Conservation (phyloP, 2,113 vertebrate species). For the Ranitomeya variabilis region DNA sequence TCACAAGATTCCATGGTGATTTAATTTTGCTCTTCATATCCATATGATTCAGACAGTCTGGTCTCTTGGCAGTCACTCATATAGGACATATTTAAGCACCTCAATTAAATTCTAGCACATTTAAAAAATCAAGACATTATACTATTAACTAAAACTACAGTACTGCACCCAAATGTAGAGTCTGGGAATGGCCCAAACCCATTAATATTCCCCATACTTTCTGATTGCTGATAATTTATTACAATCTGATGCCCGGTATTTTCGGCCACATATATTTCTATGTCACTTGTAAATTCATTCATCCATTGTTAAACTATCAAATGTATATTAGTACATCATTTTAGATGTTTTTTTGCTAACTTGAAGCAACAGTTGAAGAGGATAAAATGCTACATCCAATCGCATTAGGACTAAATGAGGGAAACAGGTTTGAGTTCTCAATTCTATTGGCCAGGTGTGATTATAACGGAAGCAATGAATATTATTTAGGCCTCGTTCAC, state of each 20-base stretch:
- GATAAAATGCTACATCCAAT: not conserved
- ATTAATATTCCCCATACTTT: not conserved
- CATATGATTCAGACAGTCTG: slow-evolving; percentile 27
- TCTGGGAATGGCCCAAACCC: slow-evolving; percentile 24
- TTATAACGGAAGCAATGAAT: not conserved
- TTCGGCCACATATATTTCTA: not conserved
- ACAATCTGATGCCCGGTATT: not conserved
- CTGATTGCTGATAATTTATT: not conserved
- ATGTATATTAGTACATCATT: not conserved
- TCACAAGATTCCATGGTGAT: not conserved
- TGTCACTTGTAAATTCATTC: not conserved
- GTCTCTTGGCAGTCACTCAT: slow-evolving; percentile 21
- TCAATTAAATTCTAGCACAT: slow-evolving; percentile 31
- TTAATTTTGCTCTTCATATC: not conserved
- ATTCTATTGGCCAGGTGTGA: not conserved
- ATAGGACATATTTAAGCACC: slow-evolving; percentile 9
- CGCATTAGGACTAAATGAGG: not conserved
- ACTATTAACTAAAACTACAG: slow-evolving; percentile 25
- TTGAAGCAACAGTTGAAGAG: not conserved
- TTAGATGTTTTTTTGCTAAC: not conserved
- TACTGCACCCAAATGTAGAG: slow-evolving; percentile 2
- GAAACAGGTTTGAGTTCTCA: no score
- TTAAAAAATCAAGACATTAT: slow-evolving; percentile 15
- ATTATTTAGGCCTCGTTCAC: no score
- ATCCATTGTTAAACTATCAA: not conserved